phyloP scores from a whole-genome alignment of 2,888 invertebrate genomes.

The Mycalesis mineus region DNA sequence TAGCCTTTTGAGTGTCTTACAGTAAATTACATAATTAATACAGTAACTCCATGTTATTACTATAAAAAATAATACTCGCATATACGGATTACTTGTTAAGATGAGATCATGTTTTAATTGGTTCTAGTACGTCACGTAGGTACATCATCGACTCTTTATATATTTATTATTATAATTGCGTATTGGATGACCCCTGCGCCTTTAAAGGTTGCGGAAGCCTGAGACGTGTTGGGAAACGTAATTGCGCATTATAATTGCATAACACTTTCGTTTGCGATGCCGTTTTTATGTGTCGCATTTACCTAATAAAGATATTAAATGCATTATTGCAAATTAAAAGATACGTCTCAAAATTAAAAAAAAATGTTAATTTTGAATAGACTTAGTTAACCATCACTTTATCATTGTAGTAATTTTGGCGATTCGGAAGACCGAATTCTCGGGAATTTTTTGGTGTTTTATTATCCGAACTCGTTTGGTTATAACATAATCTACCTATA shows the following conservation, averaged over 20 bases:
- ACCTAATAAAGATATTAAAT: background rate
- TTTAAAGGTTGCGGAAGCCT: constrained; percentile 6
- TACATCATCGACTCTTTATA: background rate
- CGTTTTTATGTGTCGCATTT: background rate
- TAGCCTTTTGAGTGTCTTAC: too few species aligned
- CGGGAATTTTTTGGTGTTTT: too few species aligned
- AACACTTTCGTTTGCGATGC: background rate
- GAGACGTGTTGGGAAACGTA: background rate
- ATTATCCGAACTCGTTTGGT: too few species aligned
- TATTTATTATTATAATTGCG: constrained; percentile 5
- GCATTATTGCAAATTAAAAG: too few species aligned
- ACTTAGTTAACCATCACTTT: too few species aligned
- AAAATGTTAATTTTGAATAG: too few species aligned
- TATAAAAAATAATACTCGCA: background rate
- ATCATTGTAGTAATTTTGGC: too few species aligned
- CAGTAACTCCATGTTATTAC: background rate
- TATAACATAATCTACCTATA: too few species aligned
- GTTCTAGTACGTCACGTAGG: constrained; percentile 8
- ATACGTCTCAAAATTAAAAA: too few species aligned
- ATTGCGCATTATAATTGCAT: constrained; percentile 1
- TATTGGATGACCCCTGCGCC: constrained; percentile 10
- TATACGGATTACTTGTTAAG: background rate
- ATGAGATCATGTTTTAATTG: constrained; percentile 10
- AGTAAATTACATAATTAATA: too few species aligned
- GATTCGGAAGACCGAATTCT: too few species aligned